phyloP scores from a whole-genome alignment of 2,888 invertebrate species.

The Ceriagrion tenellum region DNA sequence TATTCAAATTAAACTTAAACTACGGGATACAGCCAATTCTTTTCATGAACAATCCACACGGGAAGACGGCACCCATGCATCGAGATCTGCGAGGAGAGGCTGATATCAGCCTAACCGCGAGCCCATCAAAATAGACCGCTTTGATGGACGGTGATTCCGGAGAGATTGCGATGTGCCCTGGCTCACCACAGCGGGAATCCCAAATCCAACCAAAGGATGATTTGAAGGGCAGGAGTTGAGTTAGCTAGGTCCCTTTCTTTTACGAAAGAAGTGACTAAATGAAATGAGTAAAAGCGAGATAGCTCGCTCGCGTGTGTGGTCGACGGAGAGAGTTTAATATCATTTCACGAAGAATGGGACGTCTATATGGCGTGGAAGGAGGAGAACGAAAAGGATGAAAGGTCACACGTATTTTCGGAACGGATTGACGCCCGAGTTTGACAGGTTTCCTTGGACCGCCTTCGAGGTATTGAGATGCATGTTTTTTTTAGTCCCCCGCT shows the following conservation, averaged over 20 bases:
- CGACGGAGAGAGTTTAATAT: background rate
- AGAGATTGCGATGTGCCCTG: background rate
- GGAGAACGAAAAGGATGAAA: background rate
- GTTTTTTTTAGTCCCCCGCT: background rate
- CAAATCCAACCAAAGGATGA: background rate
- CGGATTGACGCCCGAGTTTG: background rate
- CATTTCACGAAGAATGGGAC: background rate
- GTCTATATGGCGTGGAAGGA: background rate
- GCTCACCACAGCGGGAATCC: background rate
- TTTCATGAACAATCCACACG: no score
- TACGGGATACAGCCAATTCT: no score
- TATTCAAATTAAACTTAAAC: no score
- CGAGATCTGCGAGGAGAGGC: background rate
- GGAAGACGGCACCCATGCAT: background rate
- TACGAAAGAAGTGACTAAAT: background rate
- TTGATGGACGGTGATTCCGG: background rate
- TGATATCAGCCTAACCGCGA: background rate
- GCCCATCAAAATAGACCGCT: background rate
- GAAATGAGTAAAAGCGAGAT: background rate
- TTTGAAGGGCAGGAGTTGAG: background rate
- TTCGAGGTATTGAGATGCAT: background rate
- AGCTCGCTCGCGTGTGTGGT: background rate
- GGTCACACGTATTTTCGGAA: background rate
- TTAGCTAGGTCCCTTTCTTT: background rate
- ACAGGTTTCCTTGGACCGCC: background rate